Conservation (phyloP, 30 jellyfish, hydroid and myxozoan species). For the Hydractinia symbiolongicarpus region DNA sequence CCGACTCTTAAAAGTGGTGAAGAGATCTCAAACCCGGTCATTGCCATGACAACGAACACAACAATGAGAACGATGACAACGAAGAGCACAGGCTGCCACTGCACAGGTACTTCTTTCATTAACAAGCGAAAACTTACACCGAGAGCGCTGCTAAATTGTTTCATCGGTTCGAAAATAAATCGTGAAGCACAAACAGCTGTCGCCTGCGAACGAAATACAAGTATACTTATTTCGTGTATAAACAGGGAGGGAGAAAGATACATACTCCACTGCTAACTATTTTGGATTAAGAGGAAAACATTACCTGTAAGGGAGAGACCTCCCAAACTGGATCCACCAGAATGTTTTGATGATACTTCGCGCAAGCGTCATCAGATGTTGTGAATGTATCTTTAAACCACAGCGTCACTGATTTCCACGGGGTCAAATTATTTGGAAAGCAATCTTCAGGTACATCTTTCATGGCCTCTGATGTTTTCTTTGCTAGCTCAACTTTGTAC, state of each 20-base stretch:
- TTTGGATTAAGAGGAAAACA: background rate
- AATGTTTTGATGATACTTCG: constrained; percentile 44
- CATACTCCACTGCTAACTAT: background rate
- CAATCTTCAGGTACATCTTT: constrained; percentile 34
- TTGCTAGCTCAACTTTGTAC: constrained; percentile 56
- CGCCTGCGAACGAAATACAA: constrained; percentile 39
- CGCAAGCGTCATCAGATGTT: constrained; percentile 49
- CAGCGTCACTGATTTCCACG: constrained; percentile 7
- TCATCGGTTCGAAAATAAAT: constrained; percentile 45
- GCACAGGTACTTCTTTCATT: constrained; percentile 61
- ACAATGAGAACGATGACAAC: constrained; percentile 9
- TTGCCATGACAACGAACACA: constrained; percentile 16
- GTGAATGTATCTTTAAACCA: constrained; percentile 60
- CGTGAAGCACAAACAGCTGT: constrained; percentile 51
- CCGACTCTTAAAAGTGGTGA: constrained; percentile 37
- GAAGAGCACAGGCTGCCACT: constrained; percentile 68
- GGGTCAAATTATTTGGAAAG: constrained; percentile 29
- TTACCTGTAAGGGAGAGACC: constrained; percentile 58
- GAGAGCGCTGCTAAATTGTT: constrained; percentile 30
- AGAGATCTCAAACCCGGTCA: constrained; percentile 46
- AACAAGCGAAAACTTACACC: constrained; percentile 57
- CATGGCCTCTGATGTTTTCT: constrained; percentile 30
- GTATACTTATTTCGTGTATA: background rate
- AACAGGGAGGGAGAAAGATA: too few species aligned
- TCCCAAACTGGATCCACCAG: constrained; percentile 83